Conservation (phyloP, 2,797 vertebrate genomes). For the Bryconaethiops microstoma region DNA sequence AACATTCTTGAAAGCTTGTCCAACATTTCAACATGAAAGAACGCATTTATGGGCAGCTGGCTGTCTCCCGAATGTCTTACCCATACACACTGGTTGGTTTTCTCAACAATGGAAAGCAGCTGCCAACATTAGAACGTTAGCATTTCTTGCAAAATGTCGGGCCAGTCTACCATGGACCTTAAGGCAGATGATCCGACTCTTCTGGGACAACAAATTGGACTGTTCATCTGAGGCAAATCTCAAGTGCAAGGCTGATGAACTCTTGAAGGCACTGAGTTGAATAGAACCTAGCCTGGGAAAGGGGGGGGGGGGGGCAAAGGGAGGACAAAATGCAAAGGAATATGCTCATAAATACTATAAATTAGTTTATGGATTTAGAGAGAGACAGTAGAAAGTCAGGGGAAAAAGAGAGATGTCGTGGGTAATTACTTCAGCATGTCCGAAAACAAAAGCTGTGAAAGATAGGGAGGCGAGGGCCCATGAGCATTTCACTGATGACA, state of each 20-base stretch:
- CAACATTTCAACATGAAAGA: background rate
- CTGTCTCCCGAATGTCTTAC: background rate
- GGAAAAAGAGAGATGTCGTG: constrained; percentile 36
- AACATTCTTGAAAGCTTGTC: too few relatives aligned
- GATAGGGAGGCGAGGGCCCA: constrained; percentile 28
- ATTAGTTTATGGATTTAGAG: constrained; percentile 48
- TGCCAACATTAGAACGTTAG: background rate
- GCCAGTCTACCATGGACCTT: background rate
- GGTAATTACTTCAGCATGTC: constrained; percentile 53
- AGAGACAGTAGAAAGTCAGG: constrained; percentile 22
- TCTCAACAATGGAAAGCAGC: background rate
- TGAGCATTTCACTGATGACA: constrained; percentile 66
- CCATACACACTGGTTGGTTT: background rate
- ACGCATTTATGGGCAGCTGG: background rate
- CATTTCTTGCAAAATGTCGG: background rate
- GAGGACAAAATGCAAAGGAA: constrained; percentile 31
- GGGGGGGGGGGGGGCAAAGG: constrained; percentile 10
- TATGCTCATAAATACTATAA: constrained; percentile 41
- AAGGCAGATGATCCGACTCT: constrained; percentile 9
- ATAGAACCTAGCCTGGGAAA: constrained; percentile 25
- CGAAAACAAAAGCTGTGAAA: constrained; percentile 42
- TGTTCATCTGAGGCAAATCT: background rate
- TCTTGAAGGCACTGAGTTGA: constrained; percentile 22
- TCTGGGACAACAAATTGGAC: constrained; percentile 14
- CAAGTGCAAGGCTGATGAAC: constrained; percentile 14